phyloP scores from a whole-genome alignment of 2,797 vertebrate species.

The Trachops cirrhosus region DNA sequence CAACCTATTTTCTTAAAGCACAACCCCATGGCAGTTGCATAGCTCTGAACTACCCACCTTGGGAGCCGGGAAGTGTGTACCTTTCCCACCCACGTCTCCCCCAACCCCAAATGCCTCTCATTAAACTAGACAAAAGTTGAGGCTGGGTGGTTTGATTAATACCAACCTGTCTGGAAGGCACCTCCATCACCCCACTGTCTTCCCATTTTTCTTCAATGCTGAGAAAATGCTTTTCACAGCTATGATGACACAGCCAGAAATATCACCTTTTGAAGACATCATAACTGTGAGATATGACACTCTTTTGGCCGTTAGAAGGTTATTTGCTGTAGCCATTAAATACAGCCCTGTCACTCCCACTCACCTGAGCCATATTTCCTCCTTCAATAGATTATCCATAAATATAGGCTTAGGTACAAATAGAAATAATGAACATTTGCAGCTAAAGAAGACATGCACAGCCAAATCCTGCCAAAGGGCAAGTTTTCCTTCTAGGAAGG shows the following conservation, averaged over 20 bases:
- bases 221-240: slow-evolving; percentile 78
- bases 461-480: slow-evolving; percentile 7
- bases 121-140: slow-evolving; percentile 53
- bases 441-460: slow-evolving; percentile 55
- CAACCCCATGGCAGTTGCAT: accelerated
- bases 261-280: slow-evolving; percentile 80
- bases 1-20: background rate
- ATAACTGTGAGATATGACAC: slow-evolving; percentile 77
- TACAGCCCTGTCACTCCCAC: slow-evolving; percentile 73
- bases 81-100: background rate
- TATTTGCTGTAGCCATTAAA: slow-evolving; percentile 77
- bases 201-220: slow-evolving; percentile 73
- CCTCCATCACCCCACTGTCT: slow-evolving; percentile 60
- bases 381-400: slow-evolving; percentile 76
- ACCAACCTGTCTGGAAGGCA: slow-evolving; percentile 18
- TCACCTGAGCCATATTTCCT: slow-evolving; percentile 76
- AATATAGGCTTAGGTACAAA: slow-evolving; percentile 73
- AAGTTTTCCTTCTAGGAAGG: background rate
- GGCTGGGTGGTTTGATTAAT: slow-evolving; percentile 63
- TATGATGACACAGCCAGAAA: slow-evolving; percentile 78
- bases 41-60: background rate
- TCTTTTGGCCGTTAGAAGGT: slow-evolving; percentile 75
- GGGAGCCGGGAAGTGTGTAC: background rate
- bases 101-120: background rate
- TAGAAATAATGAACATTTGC: slow-evolving; percentile 72